Evolutionary conservation across 2,797 vertebrate species (phyloP), one percentile per base, ranked within the genome.

Genomic region (Danio albolineatus): DNA sequence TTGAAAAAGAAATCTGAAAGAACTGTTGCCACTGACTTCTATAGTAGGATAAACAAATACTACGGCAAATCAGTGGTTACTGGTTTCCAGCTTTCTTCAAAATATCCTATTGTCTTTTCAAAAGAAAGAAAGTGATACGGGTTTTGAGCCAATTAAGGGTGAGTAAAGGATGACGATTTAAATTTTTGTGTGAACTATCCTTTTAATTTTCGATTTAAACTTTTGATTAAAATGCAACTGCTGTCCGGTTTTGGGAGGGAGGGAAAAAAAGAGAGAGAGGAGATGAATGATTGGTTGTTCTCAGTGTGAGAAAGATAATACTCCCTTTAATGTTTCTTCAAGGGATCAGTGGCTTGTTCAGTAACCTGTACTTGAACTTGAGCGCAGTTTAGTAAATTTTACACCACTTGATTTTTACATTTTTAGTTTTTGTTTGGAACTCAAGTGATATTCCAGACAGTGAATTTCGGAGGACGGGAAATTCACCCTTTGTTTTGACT

Each of bases 251-350:
- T 46, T 17, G 7, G 39, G 10, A 65, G 62, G 2, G 36, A 16
- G 41, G 2, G 49, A 4, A 5, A n/a, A 12, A 44, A 7, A 44
- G 56, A 61, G 16, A 44, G 14, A 6, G 14, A 16, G 4, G 38
- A 16, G 56, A 56, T 49, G 71, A 79, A 56, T 49, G 71, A 79
- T 85, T 51, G 78, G 59, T 57, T 66, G 60, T 82, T 67, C 21
- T 79, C 43, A 61, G 10, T 61, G 56, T 49, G 76, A 75, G 76
- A 83, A 70, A 75, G 66, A 85, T 61, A 77, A 84, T 82, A 60
- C 79, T 7, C 6, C 76, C 39, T 83, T 72, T 80, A 71, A 78
- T 51, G 71, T 48, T 66, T 76, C 51, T 51, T 57, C 36, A n/a
- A 51, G 19, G 51, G 61, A 51, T 43, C 43, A 51, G 67, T 28